A percentile compares a stretch with the other conserved stretches of the same genome.
phyloP scores from a whole-genome alignment of 2,888 invertebrate species.

The Anaspis maculata region DNA sequence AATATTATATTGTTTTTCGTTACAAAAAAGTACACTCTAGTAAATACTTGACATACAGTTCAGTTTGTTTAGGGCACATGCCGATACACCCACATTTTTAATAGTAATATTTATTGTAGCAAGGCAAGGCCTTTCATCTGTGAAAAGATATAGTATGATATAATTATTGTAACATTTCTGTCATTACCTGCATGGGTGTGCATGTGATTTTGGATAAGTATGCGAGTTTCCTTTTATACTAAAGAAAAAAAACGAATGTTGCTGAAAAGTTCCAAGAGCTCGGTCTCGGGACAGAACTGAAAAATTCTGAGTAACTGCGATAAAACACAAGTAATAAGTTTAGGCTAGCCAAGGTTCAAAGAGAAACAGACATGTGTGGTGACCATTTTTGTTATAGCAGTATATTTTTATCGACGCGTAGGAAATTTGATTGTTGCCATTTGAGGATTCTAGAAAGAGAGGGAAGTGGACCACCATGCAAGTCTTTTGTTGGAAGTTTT shows the following conservation, averaged over 20 bases:
- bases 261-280: constrained; percentile 20
- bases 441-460: no score
- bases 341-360: constrained; percentile 16
- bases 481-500: constrained; percentile 19
- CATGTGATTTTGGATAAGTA: constrained; percentile 14
- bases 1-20: constrained; percentile 41
- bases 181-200: constrained; percentile 22
- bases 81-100: no score
- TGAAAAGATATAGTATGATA: no score
- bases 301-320: constrained; percentile 22
- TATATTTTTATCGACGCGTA: constrained; percentile 17
- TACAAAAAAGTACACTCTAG: constrained; percentile 16
- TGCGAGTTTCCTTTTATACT: constrained; percentile 20
- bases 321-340: constrained; percentile 16
- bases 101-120: constrained; percentile 11
- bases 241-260: constrained; percentile 9
- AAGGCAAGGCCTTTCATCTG: constrained; percentile 17
- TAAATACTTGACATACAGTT: neutral
- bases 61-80: constrained; percentile 19
- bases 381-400: constrained; percentile 19
- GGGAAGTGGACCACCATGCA: constrained; percentile 11
- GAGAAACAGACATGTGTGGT: constrained; percentile 15
- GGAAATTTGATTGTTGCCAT: constrained; percentile 16
- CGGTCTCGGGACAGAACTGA: constrained; percentile 31
- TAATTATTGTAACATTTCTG: constrained; percentile 17